A percentile compares a stretch with the other conserved stretches of the same genome.
phyloP scores from a whole-genome alignment of 1,140 invertebrate species.

The Papilio dardanus region DNA sequence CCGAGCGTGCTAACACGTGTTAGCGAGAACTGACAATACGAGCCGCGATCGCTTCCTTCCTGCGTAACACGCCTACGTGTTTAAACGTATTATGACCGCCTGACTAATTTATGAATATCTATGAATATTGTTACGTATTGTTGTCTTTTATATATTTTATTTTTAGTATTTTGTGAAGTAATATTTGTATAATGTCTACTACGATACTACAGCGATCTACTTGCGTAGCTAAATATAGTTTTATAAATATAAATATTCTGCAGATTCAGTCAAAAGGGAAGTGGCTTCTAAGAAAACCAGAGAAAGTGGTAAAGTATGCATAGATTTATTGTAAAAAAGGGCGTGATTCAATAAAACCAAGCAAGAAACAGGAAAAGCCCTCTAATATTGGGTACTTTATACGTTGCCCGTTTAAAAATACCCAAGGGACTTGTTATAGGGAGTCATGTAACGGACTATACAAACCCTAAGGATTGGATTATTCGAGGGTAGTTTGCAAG shows the following conservation, averaged over 20 bases:
- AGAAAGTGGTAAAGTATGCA: too few species aligned
- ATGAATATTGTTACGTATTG: conserved; percentile 38
- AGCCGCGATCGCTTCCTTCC: conserved; percentile 55
- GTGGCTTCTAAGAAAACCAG: too few species aligned
- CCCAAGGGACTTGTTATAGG: conserved; percentile 1
- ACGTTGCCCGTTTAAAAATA: neutral
- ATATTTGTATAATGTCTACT: conserved; percentile 15
- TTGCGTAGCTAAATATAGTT: too few species aligned
- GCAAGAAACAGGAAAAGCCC: neutral
- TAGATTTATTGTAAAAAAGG: too few species aligned
- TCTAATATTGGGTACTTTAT: neutral
- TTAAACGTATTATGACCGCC: conserved; percentile 58
- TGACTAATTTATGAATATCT: conserved; percentile 46
- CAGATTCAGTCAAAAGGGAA: neutral
- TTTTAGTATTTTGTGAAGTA: conserved; percentile 38
- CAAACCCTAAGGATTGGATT: neutral
- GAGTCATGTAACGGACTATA: neutral
- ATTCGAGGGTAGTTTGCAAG: neutral
- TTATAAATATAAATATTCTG: too few species aligned
- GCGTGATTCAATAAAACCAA: too few species aligned
- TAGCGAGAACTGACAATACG: neutral
- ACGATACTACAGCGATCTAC: too few species aligned
- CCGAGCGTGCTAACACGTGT: conserved; percentile 47
- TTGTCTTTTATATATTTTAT: neutral
- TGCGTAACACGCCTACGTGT: conserved; percentile 54